A percentile compares a stretch with the other conserved stretches of the same genome.
Evolutionary conservation across 2,113 vertebrate genomes (phyloP).

Genomic region (Taurulus bubalis): DNA sequence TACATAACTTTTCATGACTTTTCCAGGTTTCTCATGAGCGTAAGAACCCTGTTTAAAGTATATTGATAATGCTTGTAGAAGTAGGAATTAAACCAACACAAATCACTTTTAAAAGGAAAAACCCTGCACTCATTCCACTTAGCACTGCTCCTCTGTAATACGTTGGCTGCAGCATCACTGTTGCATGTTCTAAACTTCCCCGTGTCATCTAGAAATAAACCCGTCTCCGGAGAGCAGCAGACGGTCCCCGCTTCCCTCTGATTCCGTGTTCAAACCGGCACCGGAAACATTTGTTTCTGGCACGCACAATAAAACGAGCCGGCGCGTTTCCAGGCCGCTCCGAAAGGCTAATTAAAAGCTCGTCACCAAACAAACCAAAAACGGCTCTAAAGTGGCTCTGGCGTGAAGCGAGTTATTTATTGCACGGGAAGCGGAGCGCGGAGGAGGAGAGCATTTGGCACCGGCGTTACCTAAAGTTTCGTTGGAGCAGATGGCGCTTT

Average conservation of each 20-base stretch:
- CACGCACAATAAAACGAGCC: slow-evolving; percentile 18
- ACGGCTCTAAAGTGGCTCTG: slow-evolving; percentile 20
- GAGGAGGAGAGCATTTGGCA: slow-evolving; percentile 53
- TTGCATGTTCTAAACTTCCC: slow-evolving; percentile 11
- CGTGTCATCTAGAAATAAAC: slow-evolving; percentile 34
- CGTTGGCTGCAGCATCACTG: neutral
- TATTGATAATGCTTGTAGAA: neutral
- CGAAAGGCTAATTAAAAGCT: slow-evolving; percentile 53
- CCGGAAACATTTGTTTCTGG: slow-evolving; percentile 40
- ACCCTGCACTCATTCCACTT: neutral
- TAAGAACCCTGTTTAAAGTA: too few relatives aligned
- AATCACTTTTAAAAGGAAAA: neutral
- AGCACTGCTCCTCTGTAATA: neutral
- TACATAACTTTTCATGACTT: too few relatives aligned
- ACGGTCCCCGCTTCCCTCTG: neutral
- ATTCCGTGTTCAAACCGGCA: slow-evolving; percentile 37
- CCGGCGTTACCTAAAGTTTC: slow-evolving; percentile 27
- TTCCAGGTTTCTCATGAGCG: too few relatives aligned
- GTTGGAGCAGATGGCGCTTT: slow-evolving; percentile 69
- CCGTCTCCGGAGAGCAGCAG: slow-evolving; percentile 42
- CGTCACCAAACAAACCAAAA: slow-evolving; percentile 48
- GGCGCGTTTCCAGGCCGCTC: slow-evolving; percentile 35
- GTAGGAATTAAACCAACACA: neutral
- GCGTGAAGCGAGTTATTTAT: slow-evolving; percentile 41
- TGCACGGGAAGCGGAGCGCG: slow-evolving; percentile 41